phyloP scores from a whole-genome alignment of 2,113 vertebrate genomes.

The Megaleporinus macrocephalus region DNA sequence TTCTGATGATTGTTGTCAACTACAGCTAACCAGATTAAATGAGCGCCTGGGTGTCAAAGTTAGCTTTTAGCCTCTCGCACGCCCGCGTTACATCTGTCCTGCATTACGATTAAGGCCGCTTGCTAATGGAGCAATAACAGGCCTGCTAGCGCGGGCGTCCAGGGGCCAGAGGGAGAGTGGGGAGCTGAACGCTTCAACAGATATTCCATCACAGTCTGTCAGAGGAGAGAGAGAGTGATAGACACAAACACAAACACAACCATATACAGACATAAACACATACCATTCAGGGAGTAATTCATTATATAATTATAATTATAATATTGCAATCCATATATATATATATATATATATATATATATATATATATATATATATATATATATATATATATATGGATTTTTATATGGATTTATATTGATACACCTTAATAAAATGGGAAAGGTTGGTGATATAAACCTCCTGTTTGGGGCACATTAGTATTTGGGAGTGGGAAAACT shows the following conservation, averaged over 20 bases:
- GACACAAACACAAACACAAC: not conserved
- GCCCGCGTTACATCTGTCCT: slow-evolving; percentile 49
- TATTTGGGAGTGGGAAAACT: too few species aligned
- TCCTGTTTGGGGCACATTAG: too few species aligned
- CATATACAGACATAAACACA: not conserved
- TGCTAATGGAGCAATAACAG: slow-evolving; percentile 50
- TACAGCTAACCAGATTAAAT: slow-evolving; percentile 63
- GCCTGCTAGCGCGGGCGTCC: slow-evolving; percentile 40
- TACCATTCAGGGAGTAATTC: too few species aligned
- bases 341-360: too few species aligned
- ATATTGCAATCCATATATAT: too few species aligned
- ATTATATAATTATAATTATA: too few species aligned
- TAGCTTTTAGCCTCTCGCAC: slow-evolving; percentile 39
- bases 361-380: too few species aligned
- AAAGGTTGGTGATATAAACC: too few species aligned
- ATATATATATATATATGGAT: too few species aligned
- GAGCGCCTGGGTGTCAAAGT: slow-evolving; percentile 49
- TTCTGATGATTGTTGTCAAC: slow-evolving; percentile 67
- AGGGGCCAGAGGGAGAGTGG: not conserved
- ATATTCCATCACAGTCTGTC: slow-evolving; percentile 45
- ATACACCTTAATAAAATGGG: too few species aligned
- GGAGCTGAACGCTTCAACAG: slow-evolving; percentile 13
- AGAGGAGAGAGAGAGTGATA: not conserved
- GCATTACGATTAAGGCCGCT: slow-evolving; percentile 46
- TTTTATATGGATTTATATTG: too few species aligned